Conservation (phyloP, 2,888 invertebrate species). For the Rhagium mordax region DNA sequence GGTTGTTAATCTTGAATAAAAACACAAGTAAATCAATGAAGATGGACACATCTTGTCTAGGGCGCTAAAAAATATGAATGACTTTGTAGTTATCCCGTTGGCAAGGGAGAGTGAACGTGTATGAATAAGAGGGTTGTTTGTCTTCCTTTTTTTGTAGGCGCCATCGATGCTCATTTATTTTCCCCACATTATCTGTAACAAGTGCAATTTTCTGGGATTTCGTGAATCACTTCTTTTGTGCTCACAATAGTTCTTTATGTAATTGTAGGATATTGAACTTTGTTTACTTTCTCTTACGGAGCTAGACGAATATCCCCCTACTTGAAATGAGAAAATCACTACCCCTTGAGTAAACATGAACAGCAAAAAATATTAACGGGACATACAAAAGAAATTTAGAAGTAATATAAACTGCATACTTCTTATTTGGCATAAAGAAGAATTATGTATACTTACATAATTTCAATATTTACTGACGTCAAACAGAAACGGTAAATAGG, state of each 20-base stretch:
- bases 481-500: too few relatives aligned
- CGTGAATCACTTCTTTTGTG: conserved; percentile 7
- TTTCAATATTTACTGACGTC: too few relatives aligned
- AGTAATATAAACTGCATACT: neutral
- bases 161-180: neutral
- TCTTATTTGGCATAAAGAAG: neutral
- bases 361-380: neutral
- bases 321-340: neutral
- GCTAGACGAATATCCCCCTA: neutral
- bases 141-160: neutral
- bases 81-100: neutral
- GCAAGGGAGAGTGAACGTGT: neutral
- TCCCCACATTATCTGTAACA: conserved; percentile 4
- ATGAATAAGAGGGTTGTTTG: neutral
- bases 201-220: conserved; percentile 16
- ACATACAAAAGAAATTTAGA: neutral
- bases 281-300: neutral
- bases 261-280: conserved; percentile 4
- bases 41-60: neutral
- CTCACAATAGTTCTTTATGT: neutral
- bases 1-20: neutral
- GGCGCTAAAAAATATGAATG: neutral
- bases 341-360: neutral
- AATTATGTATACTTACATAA: too few relatives aligned
- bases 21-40: neutral